Conservation (phyloP, 1,140 invertebrate species). For the Drosophila lacteicornis region DNA sequence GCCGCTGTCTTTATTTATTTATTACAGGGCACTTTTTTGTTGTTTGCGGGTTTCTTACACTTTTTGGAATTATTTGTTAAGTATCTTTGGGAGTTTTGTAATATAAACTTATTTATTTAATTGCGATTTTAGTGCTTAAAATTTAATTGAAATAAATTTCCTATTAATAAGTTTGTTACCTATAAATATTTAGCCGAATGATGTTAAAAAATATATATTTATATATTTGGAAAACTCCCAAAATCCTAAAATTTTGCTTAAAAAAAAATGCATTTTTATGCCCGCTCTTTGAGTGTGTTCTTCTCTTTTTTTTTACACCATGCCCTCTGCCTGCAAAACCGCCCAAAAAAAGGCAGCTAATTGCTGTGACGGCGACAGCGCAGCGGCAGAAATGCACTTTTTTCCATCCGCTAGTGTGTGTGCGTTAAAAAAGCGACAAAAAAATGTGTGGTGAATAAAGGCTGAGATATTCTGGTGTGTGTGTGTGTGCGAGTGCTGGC, state of each 20-base stretch:
- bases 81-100: neutral
- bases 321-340: slow-evolving; percentile 2
- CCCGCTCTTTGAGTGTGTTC: slow-evolving; percentile 2
- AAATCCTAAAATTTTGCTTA: neutral
- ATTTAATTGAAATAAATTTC: neutral
- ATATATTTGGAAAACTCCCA: too few relatives aligned
- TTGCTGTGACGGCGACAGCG: slow-evolving; percentile 67
- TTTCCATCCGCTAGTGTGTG: slow-evolving; percentile 30
- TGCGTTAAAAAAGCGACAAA: slow-evolving; percentile 64
- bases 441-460: slow-evolving; percentile 79
- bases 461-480: slow-evolving; percentile 15
- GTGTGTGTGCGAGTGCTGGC: slow-evolving; percentile 25
- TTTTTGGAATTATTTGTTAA: neutral
- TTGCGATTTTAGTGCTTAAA: neutral
- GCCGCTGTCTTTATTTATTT: slow-evolving; percentile 10
- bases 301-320: slow-evolving; percentile 7
- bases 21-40: neutral
- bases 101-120: neutral
- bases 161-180: neutral
- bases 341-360: slow-evolving; percentile 62
- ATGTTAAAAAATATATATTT: neutral
- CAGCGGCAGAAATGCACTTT: slow-evolving; percentile 71
- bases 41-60: neutral
- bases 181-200: too few relatives aligned
- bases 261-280: neutral